These are phyloP conservation scores for Eupleurogrammus muticus DNA, from an alignment of 2,797 vertebrate genomes.

Conservation along the genomic window DNA sequence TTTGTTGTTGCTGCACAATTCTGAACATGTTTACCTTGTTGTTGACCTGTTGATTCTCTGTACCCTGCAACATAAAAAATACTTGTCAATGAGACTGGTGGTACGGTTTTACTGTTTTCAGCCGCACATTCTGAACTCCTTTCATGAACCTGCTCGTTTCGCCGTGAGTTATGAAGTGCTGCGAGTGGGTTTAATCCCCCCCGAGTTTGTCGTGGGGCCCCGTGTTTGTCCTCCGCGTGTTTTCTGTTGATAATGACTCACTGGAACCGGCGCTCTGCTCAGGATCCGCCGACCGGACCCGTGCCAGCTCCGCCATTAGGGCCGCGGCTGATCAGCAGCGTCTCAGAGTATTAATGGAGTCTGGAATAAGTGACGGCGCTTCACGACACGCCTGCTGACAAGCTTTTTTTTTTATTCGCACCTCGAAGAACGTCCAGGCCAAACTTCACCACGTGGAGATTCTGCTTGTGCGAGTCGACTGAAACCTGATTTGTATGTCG, in stretches of 20 bases:
- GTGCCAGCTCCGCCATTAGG: conserved; percentile 62
- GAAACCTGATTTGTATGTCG: conserved; percentile 23
- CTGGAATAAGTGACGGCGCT: conserved; percentile 22
- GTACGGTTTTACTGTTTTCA: conserved; percentile 7
- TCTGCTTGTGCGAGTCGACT: conserved; percentile 14
- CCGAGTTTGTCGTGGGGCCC: background rate
- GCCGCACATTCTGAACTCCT: conserved; percentile 4
- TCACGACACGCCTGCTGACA: background rate
- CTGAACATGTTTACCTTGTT: conserved; percentile 36
- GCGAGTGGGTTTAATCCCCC: conserved; percentile 31
- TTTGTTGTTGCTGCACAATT: conserved; percentile 19
- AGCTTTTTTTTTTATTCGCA: background rate
- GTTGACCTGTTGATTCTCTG: conserved; percentile 35
- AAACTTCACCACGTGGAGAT: conserved; percentile 19
- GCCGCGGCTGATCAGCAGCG: conserved; percentile 33
- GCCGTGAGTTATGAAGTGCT: conserved; percentile 23
- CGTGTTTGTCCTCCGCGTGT: conserved; percentile 30
- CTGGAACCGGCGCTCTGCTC: conserved; percentile 39
- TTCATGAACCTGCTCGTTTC: conserved; percentile 26
- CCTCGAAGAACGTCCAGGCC: conserved; percentile 16
- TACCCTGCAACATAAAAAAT: conserved; percentile 11
- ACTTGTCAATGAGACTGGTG: background rate
- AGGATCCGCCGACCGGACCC: conserved; percentile 43
- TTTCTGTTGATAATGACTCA: conserved; percentile 59
- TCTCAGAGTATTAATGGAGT: conserved; percentile 41